Evolutionary conservation across 2,888 invertebrate genomes (phyloP).

Genomic region (Sialis lutaria): DNA sequence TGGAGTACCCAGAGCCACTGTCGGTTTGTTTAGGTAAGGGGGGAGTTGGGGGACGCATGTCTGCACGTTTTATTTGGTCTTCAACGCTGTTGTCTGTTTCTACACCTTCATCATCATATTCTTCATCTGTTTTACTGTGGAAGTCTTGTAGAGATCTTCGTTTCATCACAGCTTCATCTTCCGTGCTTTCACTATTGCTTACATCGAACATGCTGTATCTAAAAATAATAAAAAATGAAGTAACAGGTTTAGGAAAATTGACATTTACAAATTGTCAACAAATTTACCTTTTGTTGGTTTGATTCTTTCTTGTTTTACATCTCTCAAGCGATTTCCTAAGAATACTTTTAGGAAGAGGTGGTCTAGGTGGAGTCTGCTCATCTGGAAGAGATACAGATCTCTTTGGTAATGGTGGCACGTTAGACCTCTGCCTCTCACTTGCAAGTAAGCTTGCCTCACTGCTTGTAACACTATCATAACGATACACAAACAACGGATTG

Average conservation of each 20-base stretch:
- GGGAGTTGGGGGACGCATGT: constrained; percentile 32
- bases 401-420: constrained; percentile 42
- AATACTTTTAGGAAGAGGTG: constrained; percentile 56
- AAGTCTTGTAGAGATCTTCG: constrained; percentile 62
- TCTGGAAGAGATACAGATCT: constrained; percentile 41
- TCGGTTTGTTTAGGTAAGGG: constrained; percentile 30
- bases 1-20: constrained; percentile 13
- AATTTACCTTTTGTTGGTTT: constrained; percentile 25
- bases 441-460: constrained; percentile 50
- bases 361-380: constrained; percentile 45
- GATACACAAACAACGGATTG: constrained; percentile 64
- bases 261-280: constrained; percentile 17
- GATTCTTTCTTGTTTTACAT: constrained; percentile 28
- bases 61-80: constrained; percentile 34
- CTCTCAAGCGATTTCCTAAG: constrained; percentile 44
- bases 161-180: constrained; percentile 32
- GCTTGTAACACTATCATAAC: constrained; percentile 59
- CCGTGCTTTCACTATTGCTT: constrained; percentile 33
- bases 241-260: constrained; percentile 18
- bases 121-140: constrained; percentile 30
- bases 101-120: constrained; percentile 43
- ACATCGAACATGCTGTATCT: constrained; percentile 70
- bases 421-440: constrained; percentile 31
- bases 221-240: too few species aligned
- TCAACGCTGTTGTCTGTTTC: constrained; percentile 37